These are phyloP conservation scores for Amphiprion ocellaris DNA, from an alignment of 2,113 vertebrate genomes.

Conservation along the genomic window DNA sequence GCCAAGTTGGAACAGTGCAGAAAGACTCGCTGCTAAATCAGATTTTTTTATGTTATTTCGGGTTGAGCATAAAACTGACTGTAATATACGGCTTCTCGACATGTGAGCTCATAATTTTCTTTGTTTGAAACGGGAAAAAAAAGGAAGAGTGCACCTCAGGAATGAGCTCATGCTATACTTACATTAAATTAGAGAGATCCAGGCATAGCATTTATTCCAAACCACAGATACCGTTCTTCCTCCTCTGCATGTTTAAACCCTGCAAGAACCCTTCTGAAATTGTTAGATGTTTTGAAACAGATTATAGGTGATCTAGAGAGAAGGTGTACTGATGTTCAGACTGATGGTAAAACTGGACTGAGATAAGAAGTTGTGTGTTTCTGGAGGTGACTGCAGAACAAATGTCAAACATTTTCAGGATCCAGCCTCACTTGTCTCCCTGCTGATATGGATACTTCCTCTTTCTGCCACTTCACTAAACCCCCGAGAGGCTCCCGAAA, in stretches of 20 bases:
- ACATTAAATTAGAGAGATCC: conserved; percentile 81
- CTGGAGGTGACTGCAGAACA: conserved; percentile 11
- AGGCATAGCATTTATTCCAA: conserved; percentile 75
- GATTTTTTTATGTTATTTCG: conserved; percentile 57
- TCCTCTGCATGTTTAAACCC: conserved; percentile 48
- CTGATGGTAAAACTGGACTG: conserved; percentile 7
- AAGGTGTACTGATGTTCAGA: neutral
- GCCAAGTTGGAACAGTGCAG: conserved; percentile 33
- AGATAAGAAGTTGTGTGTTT: conserved; percentile 5
- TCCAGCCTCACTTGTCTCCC: conserved; percentile 66
- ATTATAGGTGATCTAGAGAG: conserved; percentile 36
- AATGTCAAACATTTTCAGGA: conserved; percentile 16
- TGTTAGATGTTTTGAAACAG: conserved; percentile 38
- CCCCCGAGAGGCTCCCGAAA: conserved; percentile 77
- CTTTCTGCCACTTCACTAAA: conserved; percentile 74
- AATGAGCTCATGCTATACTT: conserved; percentile 83
- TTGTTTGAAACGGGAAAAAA: conserved; percentile 68
- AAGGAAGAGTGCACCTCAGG: conserved; percentile 52
- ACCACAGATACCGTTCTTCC: conserved; percentile 62
- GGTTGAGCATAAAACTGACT: conserved; percentile 58
- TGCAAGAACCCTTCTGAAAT: conserved; percentile 40
- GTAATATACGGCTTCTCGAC: conserved; percentile 66
- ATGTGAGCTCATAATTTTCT: conserved; percentile 78
- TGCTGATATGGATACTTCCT: conserved; percentile 80
- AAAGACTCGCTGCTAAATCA: conserved; percentile 37